Evolutionary conservation across 2,888 invertebrate species (phyloP).

Genomic region (Agrotis exclamationis): DNA sequence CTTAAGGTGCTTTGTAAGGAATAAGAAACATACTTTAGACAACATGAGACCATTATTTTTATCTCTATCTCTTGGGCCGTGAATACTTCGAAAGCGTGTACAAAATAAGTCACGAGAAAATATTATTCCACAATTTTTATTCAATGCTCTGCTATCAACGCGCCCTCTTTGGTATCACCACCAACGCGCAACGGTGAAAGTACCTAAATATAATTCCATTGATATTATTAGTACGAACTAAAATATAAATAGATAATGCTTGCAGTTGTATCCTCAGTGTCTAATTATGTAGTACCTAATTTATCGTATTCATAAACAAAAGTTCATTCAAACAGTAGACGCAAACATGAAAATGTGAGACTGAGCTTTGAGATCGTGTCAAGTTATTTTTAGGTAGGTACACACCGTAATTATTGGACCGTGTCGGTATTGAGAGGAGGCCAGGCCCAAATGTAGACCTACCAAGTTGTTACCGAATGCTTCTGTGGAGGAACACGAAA

Average conservation of each 20-base stretch:
- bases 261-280: conserved; percentile 39
- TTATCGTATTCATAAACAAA: conserved; percentile 31
- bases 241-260: conserved; percentile 43
- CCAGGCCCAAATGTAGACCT: conserved; percentile 36
- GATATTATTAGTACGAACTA: conserved; percentile 35
- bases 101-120: background rate
- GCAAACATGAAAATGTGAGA: conserved; percentile 60
- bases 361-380: conserved; percentile 65
- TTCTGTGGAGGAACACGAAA: conserved; percentile 9
- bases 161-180: conserved; percentile 13
- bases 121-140: background rate
- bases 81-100: background rate
- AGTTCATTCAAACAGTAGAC: conserved; percentile 38
- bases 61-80: conserved; percentile 7
- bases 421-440: conserved; percentile 17
- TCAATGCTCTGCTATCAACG: conserved; percentile 8
- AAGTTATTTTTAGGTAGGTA: conserved; percentile 56
- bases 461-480: conserved; percentile 38
- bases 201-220: conserved; percentile 42
- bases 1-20: conserved; percentile 69
- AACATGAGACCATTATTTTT: conserved; percentile 32
- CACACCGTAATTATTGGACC: conserved; percentile 32
- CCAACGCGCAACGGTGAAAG: conserved; percentile 33
- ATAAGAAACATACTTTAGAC: conserved; percentile 48
- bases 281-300: conserved; percentile 27